phyloP scores from a whole-genome alignment of 2,888 invertebrate species.

The Ellobium chinense region DNA sequence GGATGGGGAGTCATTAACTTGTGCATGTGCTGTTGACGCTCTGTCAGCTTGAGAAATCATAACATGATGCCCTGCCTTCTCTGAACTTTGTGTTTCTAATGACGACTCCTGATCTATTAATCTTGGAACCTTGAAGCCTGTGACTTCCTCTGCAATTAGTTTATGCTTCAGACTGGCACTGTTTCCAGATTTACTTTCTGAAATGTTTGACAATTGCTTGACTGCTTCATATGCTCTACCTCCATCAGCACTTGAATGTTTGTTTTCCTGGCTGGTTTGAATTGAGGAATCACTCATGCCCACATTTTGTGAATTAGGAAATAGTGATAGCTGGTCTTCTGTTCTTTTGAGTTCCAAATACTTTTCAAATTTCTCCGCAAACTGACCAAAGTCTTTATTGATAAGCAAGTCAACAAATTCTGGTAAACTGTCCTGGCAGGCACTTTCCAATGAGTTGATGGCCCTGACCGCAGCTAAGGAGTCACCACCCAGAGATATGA shows the following conservation, averaged over 20 bases:
- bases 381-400: conserved; percentile 61
- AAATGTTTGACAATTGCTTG: neutral
- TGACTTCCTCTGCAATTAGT: too few species aligned
- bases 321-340: neutral
- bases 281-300: neutral
- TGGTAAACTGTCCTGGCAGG: conserved; percentile 57
- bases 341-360: neutral
- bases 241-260: too few species aligned
- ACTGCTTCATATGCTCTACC: too few species aligned
- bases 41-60: too few species aligned
- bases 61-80: too few species aligned
- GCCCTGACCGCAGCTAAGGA: conserved; percentile 86
- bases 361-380: neutral
- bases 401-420: conserved; percentile 73
- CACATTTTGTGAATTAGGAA: neutral
- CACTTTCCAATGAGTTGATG: conserved; percentile 81
- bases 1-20: too few species aligned
- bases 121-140: too few species aligned
- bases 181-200: neutral
- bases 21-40: too few species aligned
- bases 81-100: too few species aligned
- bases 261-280: too few species aligned
- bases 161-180: neutral
- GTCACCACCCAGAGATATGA: conserved; percentile 83
- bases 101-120: too few species aligned